Conservation (phyloP, 2,113 vertebrate species). For the Indicator maculatus region DNA sequence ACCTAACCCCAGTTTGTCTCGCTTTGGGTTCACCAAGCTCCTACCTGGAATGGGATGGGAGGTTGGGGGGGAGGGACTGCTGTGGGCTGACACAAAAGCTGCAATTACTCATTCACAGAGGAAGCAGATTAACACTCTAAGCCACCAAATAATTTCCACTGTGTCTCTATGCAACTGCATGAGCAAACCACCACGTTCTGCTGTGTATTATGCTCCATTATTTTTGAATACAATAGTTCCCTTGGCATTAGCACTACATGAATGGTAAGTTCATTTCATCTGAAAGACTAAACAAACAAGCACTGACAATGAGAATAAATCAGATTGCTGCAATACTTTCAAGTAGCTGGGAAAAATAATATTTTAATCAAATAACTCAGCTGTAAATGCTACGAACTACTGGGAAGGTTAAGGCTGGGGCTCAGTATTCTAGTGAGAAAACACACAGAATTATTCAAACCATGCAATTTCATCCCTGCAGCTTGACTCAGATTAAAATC, state of each 20-base stretch:
- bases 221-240: not conserved
- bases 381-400: not conserved
- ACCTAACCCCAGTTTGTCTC: accelerated
- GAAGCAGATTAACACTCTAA: not conserved
- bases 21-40: accelerated
- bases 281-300: slow-evolving; percentile 15
- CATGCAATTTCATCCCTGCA: not conserved
- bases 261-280: not conserved
- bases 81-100: not conserved
- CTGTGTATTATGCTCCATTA: not conserved
- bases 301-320: not conserved
- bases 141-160: not conserved
- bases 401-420: not conserved
- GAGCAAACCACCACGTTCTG: not conserved
- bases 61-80: no score
- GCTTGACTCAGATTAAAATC: not conserved
- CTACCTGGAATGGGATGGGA: accelerated
- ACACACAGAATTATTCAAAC: slow-evolving; percentile 25
- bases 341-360: slow-evolving; percentile 13
- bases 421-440: not conserved
- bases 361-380: slow-evolving; percentile 48
- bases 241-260: not conserved
- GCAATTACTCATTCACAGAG: not conserved
- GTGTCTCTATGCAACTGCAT: not conserved
- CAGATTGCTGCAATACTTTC: not conserved